Evolutionary conservation across 2,797 vertebrate genomes (phyloP).

Genomic region (Thalassophryne amazonica): DNA sequence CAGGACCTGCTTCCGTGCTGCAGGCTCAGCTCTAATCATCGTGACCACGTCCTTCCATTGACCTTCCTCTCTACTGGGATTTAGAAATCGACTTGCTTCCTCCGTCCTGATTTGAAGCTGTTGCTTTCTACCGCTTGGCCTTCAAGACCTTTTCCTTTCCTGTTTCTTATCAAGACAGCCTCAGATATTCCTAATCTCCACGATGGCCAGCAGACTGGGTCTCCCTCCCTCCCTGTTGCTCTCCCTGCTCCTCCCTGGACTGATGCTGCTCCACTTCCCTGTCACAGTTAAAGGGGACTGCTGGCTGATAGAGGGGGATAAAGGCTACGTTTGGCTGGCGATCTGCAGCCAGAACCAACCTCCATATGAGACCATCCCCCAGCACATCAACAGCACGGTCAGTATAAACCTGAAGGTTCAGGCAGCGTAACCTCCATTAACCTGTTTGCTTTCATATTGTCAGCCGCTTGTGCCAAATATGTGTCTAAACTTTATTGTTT

Average conservation of each 20-base stretch:
- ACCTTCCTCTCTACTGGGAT: constrained; percentile 23
- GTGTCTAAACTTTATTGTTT: too few species aligned
- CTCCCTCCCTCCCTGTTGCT: constrained; percentile 25
- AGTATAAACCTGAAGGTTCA: neutral
- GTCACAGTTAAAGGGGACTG: constrained; percentile 77
- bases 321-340: constrained; percentile 90
- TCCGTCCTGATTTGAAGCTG: constrained; percentile 25
- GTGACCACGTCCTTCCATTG: constrained; percentile 35
- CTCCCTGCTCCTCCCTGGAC: constrained; percentile 48
- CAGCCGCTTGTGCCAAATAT: too few species aligned
- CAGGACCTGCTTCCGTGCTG: constrained; percentile 42
- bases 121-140: constrained; percentile 14
- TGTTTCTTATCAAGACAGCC: constrained; percentile 24
- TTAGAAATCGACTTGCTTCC: constrained; percentile 16
- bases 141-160: neutral
- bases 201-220: constrained; percentile 63
- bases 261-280: constrained; percentile 66
- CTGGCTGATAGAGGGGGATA: constrained; percentile 91
- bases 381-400: constrained; percentile 92
- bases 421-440: constrained; percentile 13
- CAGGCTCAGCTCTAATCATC: constrained; percentile 62
- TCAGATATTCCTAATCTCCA: constrained; percentile 25
- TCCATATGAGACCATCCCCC: constrained; percentile 88
- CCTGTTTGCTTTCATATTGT: neutral
- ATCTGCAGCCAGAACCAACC: constrained; percentile 94